Conservation (phyloP, 2,797 vertebrate species). For the Eutrigla gurnardus region DNA sequence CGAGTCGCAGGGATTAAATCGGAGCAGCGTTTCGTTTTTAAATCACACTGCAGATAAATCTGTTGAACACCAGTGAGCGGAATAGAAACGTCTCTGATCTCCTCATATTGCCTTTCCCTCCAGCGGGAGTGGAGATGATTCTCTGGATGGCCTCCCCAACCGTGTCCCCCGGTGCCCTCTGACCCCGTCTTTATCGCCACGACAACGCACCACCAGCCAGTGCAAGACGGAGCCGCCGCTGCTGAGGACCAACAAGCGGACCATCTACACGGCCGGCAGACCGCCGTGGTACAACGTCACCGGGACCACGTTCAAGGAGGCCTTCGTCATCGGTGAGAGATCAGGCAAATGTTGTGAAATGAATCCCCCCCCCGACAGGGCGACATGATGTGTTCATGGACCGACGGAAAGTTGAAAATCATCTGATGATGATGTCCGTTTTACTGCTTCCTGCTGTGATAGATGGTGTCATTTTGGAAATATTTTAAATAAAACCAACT, state of each 20-base stretch:
- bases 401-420: no score
- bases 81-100: no score
- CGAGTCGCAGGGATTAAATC: not conserved
- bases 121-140: constrained; percentile 83
- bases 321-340: constrained; percentile 90
- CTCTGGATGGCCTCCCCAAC: constrained; percentile 79
- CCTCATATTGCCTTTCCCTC: not conserved
- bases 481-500: no score
- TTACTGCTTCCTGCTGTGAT: no score
- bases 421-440: no score
- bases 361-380: no score
- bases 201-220: constrained; percentile 87
- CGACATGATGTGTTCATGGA: no score
- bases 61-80: no score
- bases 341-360: no score
- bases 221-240: constrained; percentile 89
- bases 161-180: constrained; percentile 77
- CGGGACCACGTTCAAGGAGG: constrained; percentile 92
- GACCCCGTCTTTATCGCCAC: constrained; percentile 82
- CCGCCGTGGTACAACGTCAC: constrained; percentile 94
- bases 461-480: no score
- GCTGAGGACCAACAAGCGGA: constrained; percentile 90
- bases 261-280: constrained; percentile 91
- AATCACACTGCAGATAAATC: no score
- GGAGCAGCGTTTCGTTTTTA: not conserved